phyloP scores from a whole-genome alignment of 2,113 vertebrate genomes.

The Leucosticte australis region DNA sequence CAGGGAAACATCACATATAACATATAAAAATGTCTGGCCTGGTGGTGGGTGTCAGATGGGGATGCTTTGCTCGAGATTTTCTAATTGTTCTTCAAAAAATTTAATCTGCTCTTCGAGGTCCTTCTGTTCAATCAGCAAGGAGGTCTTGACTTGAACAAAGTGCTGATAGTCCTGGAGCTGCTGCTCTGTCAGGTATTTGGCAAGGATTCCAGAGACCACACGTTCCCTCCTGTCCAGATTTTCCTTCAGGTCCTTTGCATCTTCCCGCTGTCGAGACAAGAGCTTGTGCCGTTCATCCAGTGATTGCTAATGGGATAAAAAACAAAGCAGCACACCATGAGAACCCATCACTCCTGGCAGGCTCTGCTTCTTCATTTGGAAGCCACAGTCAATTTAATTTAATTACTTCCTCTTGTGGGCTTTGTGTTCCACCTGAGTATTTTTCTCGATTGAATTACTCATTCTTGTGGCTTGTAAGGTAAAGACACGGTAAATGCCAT shows the following conservation, averaged over 20 bases:
- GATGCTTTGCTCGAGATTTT: conserved; percentile 72
- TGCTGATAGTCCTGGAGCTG: conserved; percentile 82
- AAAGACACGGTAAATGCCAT: not conserved
- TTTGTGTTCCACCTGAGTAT: conserved; percentile 6
- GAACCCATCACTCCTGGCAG: not conserved
- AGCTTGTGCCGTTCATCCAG: conserved; percentile 85
- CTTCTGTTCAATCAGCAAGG: conserved; percentile 88
- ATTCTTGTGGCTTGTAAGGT: conserved; percentile 6
- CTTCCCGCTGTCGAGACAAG: conserved; percentile 87
- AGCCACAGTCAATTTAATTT: not conserved
- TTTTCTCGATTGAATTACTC: not conserved
- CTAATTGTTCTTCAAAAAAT: conserved; percentile 86
- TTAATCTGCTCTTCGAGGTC: conserved; percentile 87
- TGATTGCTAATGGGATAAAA: conserved; percentile 74
- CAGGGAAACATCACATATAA: not conserved
- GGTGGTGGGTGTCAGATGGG: not conserved
- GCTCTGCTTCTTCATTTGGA: not conserved
- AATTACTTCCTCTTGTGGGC: conserved; percentile 41
- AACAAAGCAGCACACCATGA: conserved; percentile 8
- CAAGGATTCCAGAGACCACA: conserved; percentile 82
- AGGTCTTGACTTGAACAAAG: conserved; percentile 86
- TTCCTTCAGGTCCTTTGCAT: conserved; percentile 92
- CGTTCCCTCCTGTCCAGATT: conserved; percentile 90
- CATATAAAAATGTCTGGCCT: not conserved
- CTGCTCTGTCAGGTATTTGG: conserved; percentile 75